These are phyloP conservation scores for Achatina immaculata DNA, from an alignment of 1,140 invertebrate genomes.

Conservation along the genomic window DNA sequence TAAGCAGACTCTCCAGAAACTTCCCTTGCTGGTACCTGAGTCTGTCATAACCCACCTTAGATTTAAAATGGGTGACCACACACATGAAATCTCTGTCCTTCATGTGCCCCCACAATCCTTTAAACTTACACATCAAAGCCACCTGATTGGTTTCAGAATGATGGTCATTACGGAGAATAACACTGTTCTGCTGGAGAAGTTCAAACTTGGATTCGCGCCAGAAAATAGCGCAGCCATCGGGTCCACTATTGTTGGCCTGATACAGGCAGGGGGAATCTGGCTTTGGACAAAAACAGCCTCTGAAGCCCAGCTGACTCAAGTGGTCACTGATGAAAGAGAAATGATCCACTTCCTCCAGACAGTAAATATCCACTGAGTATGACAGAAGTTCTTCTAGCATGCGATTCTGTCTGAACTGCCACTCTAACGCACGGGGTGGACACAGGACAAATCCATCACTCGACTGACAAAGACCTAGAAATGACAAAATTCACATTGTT, in stretches of 20 bases:
- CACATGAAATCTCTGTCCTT: slow-evolving; percentile 75
- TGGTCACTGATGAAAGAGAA: slow-evolving; percentile 79
- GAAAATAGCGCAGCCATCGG: slow-evolving; percentile 86
- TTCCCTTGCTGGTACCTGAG: slow-evolving; percentile 83
- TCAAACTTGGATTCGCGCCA: slow-evolving; percentile 78
- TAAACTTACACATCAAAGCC: slow-evolving; percentile 74
- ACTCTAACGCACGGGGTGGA: slow-evolving; percentile 80
- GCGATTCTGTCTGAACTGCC: slow-evolving; percentile 78
- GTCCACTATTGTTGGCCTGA: slow-evolving; percentile 80
- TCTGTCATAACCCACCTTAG: slow-evolving; percentile 73
- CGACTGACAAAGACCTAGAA: slow-evolving; percentile 79
- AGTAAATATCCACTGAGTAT: slow-evolving; percentile 81
- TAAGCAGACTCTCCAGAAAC: slow-evolving; percentile 78
- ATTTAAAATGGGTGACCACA: slow-evolving; percentile 84
- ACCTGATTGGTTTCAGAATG: slow-evolving; percentile 82
- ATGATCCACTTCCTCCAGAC: slow-evolving; percentile 85
- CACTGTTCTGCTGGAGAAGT: slow-evolving; percentile 75
- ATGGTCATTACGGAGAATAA: slow-evolving; percentile 80
- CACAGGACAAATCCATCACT: slow-evolving; percentile 83
- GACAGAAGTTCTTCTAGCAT: slow-evolving; percentile 82
- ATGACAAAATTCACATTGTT: slow-evolving; percentile 28
- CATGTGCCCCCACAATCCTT: slow-evolving; percentile 13
- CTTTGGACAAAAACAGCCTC: slow-evolving; percentile 82
- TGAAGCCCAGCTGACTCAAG: slow-evolving; percentile 78
- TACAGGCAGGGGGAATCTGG: slow-evolving; percentile 83